Percentiles rank a stretch among this genome's conserved stretches.
Evolutionary conservation across 1,140 invertebrate species (phyloP).

Genomic region (Nylanderia fulva): DNA sequence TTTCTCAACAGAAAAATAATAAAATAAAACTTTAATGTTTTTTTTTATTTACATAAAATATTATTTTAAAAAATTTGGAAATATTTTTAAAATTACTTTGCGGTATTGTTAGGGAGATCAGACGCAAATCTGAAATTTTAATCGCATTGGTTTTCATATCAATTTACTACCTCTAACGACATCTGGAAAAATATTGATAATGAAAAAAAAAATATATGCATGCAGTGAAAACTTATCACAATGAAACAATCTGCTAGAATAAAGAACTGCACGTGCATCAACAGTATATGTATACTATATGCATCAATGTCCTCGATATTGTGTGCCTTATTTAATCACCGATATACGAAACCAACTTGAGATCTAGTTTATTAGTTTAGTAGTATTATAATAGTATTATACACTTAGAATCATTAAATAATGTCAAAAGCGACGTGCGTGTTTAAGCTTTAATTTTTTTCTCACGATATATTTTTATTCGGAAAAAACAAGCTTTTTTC

Average conservation of each 20-base stretch:
- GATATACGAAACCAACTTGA: constrained; percentile 14
- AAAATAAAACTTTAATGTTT: neutral
- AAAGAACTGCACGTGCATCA: neutral
- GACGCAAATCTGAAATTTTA: neutral
- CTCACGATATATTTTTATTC: neutral
- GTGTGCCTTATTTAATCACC: constrained; percentile 6
- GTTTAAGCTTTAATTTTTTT: neutral
- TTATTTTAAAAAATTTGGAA: neutral
- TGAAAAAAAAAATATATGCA: neutral
- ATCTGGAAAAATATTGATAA: neutral
- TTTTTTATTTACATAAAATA: neutral
- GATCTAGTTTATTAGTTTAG: no score
- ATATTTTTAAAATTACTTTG: neutral
- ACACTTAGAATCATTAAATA: neutral
- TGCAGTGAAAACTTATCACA: constrained; percentile 3
- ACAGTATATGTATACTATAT: neutral
- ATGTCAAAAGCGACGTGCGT: neutral
- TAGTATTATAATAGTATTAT: no score
- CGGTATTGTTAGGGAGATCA: neutral
- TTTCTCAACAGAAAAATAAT: neutral
- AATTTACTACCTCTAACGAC: neutral
- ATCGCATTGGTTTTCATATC: neutral
- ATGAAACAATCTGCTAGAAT: constrained; percentile 31
- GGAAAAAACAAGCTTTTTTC: neutral
- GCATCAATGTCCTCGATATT: neutral